Evolutionary conservation across 1,140 invertebrate genomes (phyloP), one percentile per base, ranked within the genome.

Genomic region (Drosophila equinoxialis): DNA sequence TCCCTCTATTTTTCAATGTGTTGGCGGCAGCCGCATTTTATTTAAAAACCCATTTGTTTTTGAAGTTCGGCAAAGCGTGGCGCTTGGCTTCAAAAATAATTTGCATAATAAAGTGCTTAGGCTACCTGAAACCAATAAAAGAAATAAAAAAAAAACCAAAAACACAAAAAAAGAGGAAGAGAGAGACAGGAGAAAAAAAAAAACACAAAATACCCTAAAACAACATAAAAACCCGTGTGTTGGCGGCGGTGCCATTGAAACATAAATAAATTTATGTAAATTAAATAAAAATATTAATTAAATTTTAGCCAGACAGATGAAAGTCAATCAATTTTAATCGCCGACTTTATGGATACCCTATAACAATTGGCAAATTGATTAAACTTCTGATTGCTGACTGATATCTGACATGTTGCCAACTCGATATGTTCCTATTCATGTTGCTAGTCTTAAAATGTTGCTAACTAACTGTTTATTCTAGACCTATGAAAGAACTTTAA

Each of bases 181-280:
- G 42, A 61, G 42, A 60, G 13, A 57, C 8, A 30, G 10, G 33
- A 35, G 30, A 33, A 10, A 30, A 58, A 57, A 58, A 10, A 30
- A 67, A 59, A 45, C 66, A 60, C 59, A 81, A 37, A 61, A 54
- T 42, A 42, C 67, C 51, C 69, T 69, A 78, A 78, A 78, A 78
- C 42, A 75, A 74, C 72, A 74, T 69, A 64, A 81, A 72, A 72
- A 45, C 45, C 51, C 67, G 58, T 54, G 55, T 57, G 63, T 69
- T 64, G 60, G 45, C 37, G 67, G 62, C 65, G 74, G 62, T 77
- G 65, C 63, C 45, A 78, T 81, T 81, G 75, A 79, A 86, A 85
- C 83, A 87, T 87, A 83, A 83, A 87, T 87, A 86, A 87, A 87
- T 87, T 86, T 86, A 86, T 86, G 83, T 86, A 86, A 86, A 86